Base-by-base conservation (phyloP, 2,797 vertebrate genomes). In the Chelon auratus region DNA sequence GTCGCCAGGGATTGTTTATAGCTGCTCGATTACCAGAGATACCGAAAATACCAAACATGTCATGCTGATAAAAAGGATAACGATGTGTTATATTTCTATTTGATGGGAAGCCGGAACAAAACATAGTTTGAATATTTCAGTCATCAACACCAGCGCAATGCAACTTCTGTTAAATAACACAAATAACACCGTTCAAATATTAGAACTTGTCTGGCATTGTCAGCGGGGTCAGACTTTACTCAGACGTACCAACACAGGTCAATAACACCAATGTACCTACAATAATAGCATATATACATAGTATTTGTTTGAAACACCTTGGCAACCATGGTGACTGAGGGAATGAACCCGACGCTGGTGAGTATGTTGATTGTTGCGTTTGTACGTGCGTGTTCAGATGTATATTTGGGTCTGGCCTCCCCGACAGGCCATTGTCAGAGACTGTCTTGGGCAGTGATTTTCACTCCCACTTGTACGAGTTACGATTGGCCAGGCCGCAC, bases 391-490 rank as follows among this genome's bases (percentile, higher is more conserved):
- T 40, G 55, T 54, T 47, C 14, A 10, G 65, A 43, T 74, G 63
- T 52, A 62, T 64, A 43, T 68, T 68, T 66, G 18, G 24, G 59
- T 76, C 26, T 50, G 22, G 50, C 47, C 52, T 83, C 68, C 70
- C 69, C 56, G 68, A 71, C 42, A 64, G 60, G 66, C 82, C 48
- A 83, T 91, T 91, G 82, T 91, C 72, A 82, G 59, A 74, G 74
- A 72, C 85, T 54, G 75, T 83, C 79, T 83, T 87, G 85, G 88
- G 84, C 77, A 80, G 82, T 82, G 76, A 78, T 73, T 77, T 72
- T 55, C 71, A 81, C 75, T 84, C 89, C 88, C 89, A 83, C 86
- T 57, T 22, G 40, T 45, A 47, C 6, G 57, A 60, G 22, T 64
- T 62, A 11, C 4, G 72, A 92, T 89, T 93, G 91, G 90, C 62